These are phyloP conservation scores for Pelecanus crispus DNA, from an alignment of 2,113 vertebrate species.

Conservation along the genomic window DNA sequence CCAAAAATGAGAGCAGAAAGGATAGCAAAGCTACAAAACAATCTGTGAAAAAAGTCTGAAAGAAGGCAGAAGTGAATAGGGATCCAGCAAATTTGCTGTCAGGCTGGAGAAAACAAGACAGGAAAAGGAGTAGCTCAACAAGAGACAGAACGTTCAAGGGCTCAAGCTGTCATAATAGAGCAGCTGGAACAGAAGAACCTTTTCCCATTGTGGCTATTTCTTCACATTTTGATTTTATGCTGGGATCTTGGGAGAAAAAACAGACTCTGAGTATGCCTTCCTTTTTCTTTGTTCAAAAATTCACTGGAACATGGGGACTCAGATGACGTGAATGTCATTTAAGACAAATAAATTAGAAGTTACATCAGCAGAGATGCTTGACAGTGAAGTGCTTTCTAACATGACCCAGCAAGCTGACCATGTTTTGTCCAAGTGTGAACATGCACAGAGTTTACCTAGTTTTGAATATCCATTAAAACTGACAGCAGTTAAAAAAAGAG, in stretches of 20 bases:
- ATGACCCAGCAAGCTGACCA: not conserved
- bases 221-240: not conserved
- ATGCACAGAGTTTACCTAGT: not conserved
- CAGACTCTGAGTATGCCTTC: not conserved
- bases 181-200: constrained; percentile 2
- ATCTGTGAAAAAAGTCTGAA: constrained; percentile 72
- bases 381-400: not conserved
- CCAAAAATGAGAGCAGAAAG: constrained; percentile 66
- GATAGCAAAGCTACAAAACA: constrained; percentile 71
- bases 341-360: not conserved
- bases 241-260: not conserved
- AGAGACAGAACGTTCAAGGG: constrained; percentile 73
- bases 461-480: not conserved
- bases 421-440: not conserved
- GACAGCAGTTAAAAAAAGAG: not conserved
- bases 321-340: not conserved
- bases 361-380: not conserved
- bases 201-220: constrained; percentile 3
- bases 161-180: constrained; percentile 75
- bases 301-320: not conserved
- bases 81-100: constrained; percentile 76
- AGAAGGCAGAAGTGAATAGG: constrained; percentile 74
- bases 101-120: constrained; percentile 77
- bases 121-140: constrained; percentile 76
- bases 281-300: not conserved